phyloP scores from a whole-genome alignment of 2,888 invertebrate species.

The Cylindroiulus punctatus region DNA sequence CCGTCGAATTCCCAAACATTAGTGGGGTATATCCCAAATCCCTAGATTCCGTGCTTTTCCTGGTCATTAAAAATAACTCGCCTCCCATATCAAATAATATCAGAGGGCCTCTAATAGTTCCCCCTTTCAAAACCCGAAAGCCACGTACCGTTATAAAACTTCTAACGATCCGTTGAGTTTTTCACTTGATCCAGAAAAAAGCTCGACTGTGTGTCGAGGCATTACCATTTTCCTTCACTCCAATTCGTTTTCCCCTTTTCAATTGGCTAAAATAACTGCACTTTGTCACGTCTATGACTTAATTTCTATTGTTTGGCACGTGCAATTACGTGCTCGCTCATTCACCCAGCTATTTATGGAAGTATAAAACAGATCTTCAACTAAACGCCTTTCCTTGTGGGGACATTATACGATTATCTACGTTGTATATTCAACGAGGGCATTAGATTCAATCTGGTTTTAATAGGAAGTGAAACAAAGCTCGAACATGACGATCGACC shows the following conservation, averaged over 20 bases:
- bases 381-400: constrained; percentile 40
- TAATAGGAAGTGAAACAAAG: background rate
- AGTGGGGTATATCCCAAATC: background rate
- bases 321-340: constrained; percentile 49
- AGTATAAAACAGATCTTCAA: constrained; percentile 48
- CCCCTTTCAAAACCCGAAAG: background rate
- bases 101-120: background rate
- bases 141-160: background rate
- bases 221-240: constrained; percentile 23
- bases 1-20: background rate
- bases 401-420: constrained; percentile 30
- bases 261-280: constrained; percentile 44
- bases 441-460: constrained; percentile 10
- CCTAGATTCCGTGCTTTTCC: background rate
- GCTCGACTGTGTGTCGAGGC: constrained; percentile 27
- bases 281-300: constrained; percentile 49
- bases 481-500: background rate
- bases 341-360: constrained; percentile 44
- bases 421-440: background rate
- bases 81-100: background rate
- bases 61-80: background rate
- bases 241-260: constrained; percentile 17
- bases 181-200: background rate
- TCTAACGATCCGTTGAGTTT: constrained; percentile 1
- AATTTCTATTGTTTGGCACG: constrained; percentile 37